These are phyloP conservation scores for Macropus fuliginosus DNA, from an alignment of 2,797 vertebrate species.

Conservation along the genomic window DNA sequence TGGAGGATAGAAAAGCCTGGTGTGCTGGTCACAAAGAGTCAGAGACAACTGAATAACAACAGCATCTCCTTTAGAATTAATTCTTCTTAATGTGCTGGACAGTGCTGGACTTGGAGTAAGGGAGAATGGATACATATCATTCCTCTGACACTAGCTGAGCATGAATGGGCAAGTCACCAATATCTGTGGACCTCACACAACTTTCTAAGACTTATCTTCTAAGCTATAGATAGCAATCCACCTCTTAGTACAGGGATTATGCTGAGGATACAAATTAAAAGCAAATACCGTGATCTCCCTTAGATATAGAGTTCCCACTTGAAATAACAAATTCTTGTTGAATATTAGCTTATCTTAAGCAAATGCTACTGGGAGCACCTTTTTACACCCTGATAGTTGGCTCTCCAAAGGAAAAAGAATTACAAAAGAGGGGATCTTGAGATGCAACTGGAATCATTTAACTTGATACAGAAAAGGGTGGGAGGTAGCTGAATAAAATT, in stretches of 20 bases:
- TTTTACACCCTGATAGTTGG: background rate
- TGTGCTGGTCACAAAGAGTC: background rate
- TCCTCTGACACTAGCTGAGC: background rate
- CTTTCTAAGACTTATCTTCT: background rate
- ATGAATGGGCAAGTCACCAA: background rate
- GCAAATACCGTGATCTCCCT: background rate
- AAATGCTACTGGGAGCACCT: background rate
- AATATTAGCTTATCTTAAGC: background rate
- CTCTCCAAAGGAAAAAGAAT: slow-evolving; percentile 7
- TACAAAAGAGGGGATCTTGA: background rate
- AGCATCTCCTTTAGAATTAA: background rate
- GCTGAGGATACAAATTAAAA: background rate
- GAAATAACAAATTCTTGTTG: background rate
- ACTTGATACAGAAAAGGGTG: rapidly evolving
- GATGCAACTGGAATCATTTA: background rate
- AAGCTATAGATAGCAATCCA: background rate
- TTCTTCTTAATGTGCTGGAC: background rate
- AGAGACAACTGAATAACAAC: background rate
- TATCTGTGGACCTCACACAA: background rate
- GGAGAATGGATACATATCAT: background rate
- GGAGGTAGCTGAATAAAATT: background rate
- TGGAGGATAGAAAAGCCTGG: background rate
- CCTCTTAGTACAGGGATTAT: background rate
- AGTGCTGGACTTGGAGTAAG: background rate
- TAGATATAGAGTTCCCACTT: background rate